A percentile compares a stretch with the other conserved stretches of the same genome.
Evolutionary conservation across 2,113 vertebrate species (phyloP).

Genomic region (Grallaria varia): DNA sequence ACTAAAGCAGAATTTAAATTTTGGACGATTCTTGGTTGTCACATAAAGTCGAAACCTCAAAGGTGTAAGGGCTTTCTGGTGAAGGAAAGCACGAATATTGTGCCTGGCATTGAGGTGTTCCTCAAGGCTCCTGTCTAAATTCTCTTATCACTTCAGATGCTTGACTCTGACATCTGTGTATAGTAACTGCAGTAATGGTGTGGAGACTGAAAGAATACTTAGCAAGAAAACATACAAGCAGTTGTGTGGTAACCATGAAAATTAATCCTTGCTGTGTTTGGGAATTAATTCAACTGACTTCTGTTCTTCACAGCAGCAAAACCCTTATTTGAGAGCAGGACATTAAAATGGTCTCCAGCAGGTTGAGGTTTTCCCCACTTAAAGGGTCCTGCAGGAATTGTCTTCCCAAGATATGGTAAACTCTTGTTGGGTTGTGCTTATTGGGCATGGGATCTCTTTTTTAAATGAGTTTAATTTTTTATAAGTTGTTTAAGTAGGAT

Average conservation of each 20-base stretch:
- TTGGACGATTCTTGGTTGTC: background rate
- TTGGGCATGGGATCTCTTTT: background rate
- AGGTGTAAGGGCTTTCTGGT: background rate
- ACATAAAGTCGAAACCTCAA: background rate
- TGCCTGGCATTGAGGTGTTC: background rate
- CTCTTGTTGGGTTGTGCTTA: background rate
- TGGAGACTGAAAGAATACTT: background rate
- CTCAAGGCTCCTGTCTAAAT: background rate
- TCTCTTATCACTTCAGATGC: background rate
- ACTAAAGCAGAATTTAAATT: background rate
- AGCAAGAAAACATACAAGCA: background rate
- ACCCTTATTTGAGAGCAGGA: background rate
- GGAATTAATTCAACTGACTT: background rate
- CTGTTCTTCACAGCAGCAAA: background rate
- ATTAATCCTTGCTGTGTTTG: background rate
- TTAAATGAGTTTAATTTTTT: background rate
- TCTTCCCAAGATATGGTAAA: background rate
- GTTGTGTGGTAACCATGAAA: background rate
- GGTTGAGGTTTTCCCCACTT: background rate
- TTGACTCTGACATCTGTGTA: too few relatives aligned
- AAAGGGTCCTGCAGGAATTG: background rate
- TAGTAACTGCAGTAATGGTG: background rate
- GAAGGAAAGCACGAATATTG: fast-evolving
- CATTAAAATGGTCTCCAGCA: background rate
- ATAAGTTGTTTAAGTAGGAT: background rate